Evolutionary conservation across 2,888 invertebrate genomes (phyloP).

Genomic region (Stenoptilia bipunctidactyla): DNA sequence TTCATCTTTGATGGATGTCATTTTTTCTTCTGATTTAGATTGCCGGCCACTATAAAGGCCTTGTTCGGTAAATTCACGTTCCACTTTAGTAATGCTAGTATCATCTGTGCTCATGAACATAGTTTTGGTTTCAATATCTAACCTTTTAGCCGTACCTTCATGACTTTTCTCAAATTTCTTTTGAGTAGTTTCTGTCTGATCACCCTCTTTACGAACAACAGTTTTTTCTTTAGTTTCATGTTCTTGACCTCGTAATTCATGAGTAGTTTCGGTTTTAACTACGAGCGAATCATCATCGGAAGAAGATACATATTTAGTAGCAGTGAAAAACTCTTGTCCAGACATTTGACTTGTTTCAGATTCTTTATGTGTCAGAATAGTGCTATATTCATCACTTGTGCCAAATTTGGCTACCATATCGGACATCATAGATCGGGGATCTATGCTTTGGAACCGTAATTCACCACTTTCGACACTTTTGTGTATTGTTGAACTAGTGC

Average conservation of each 20-base stretch:
- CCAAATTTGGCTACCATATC: constrained; percentile 55
- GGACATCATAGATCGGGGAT: constrained; percentile 51
- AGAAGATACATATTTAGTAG: constrained; percentile 60
- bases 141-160: constrained; percentile 58
- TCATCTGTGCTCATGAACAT: constrained; percentile 54
- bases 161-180: constrained; percentile 66
- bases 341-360: constrained; percentile 62
- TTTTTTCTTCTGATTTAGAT: constrained; percentile 59
- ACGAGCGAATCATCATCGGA: constrained; percentile 61
- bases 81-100: constrained; percentile 47
- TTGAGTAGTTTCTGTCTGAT: constrained; percentile 61
- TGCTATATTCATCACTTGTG: constrained; percentile 39
- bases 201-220: constrained; percentile 50
- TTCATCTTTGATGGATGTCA: constrained; percentile 63
- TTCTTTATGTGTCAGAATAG: constrained; percentile 64
- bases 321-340: constrained; percentile 59
- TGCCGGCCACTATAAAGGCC: constrained; percentile 57
- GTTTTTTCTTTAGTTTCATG: constrained; percentile 64
- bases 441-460: constrained; percentile 48
- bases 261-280: constrained; percentile 60
- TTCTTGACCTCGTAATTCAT: constrained; percentile 58
- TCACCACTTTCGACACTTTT: constrained; percentile 46
- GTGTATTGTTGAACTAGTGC: constrained; percentile 55
- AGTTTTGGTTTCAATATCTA: constrained; percentile 59
- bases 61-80: constrained; percentile 56